A percentile compares a stretch with the other conserved stretches of the same genome.
Evolutionary conservation across 1,140 invertebrate species (phyloP).

Genomic region (Drosophila cardini): DNA sequence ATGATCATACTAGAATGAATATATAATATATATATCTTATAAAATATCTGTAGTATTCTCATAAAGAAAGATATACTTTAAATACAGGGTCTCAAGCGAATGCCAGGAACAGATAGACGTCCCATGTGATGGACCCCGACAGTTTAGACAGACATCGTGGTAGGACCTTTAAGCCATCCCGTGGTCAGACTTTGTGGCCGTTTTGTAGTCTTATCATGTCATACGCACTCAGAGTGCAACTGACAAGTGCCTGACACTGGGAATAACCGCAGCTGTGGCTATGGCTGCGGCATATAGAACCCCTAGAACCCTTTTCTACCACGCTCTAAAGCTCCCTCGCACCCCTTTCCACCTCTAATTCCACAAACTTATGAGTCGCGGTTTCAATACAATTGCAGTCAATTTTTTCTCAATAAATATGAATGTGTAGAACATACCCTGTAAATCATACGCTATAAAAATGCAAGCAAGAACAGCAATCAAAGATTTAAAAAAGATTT

Average conservation of each 20-base stretch:
- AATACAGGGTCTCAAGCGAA: not conserved
- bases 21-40: no score
- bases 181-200: constrained; percentile 48
- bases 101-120: constrained; percentile 15
- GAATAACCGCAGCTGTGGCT: constrained; percentile 48
- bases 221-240: constrained; percentile 57
- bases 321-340: not conserved
- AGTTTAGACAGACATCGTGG: not conserved
- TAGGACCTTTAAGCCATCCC: not conserved
- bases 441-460: not conserved
- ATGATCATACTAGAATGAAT: no score
- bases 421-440: not conserved
- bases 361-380: not conserved
- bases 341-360: not conserved
- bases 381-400: constrained; percentile 30
- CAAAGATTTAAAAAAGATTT: no score
- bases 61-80: no score
- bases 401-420: constrained; percentile 24
- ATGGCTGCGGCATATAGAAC: no score
- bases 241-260: constrained; percentile 50
- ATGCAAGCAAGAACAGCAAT: not conserved
- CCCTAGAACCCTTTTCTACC: not conserved
- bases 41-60: no score
- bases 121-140: constrained; percentile 1
- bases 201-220: constrained; percentile 28